These are phyloP conservation scores for Mactromeris polynyma DNA, from an alignment of 2,888 invertebrate genomes.

Conservation along the genomic window DNA sequence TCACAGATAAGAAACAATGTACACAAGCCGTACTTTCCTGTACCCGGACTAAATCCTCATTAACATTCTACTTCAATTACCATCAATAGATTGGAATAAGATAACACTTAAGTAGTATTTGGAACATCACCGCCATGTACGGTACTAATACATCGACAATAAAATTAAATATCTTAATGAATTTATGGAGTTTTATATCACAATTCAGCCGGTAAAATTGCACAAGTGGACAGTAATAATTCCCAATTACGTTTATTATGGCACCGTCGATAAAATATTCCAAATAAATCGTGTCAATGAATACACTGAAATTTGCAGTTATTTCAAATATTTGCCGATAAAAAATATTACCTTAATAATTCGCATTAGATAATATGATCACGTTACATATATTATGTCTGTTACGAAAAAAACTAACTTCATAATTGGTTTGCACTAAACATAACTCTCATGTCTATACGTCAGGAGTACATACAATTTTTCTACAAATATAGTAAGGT, in stretches of 20 bases:
- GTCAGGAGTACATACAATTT: not conserved
- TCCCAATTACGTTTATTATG: not conserved
- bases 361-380: not conserved
- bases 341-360: too few species aligned
- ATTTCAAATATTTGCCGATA: too few species aligned
- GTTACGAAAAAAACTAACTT: not conserved
- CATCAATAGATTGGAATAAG: not conserved
- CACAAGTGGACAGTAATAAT: not conserved
- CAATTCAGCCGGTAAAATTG: not conserved
- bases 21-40: not conserved
- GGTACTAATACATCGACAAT: not conserved
- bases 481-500: not conserved
- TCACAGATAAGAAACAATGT: constrained; percentile 7
- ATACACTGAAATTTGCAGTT: too few species aligned
- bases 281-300: not conserved
- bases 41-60: not conserved
- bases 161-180: not conserved
- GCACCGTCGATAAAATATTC: not conserved
- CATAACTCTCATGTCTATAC: not conserved
- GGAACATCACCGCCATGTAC: not conserved
- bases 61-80: not conserved
- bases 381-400: not conserved
- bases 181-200: not conserved
- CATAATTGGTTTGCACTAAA: not conserved
- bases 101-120: not conserved